Base-by-base conservation (phyloP, 2,797 vertebrate species). In the Mus spretus region DNA sequence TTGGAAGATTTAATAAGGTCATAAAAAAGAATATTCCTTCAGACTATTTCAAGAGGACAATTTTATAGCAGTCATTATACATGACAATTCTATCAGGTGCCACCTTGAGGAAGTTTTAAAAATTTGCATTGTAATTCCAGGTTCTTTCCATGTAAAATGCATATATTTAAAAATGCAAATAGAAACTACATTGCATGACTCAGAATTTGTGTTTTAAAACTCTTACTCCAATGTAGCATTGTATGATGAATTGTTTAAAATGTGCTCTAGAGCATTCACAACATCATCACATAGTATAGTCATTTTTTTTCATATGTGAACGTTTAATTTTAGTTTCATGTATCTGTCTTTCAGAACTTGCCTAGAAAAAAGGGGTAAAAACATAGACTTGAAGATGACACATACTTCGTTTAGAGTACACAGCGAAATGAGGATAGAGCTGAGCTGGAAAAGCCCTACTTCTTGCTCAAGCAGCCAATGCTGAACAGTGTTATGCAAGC, bases 271-370 rank as follows among this genome's bases (percentile, higher is more conserved):
- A 80, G n/a, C 13, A 83, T 53, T 90, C 50, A 65, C 34, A n/a
- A 77, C 63, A 81, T 4, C 1, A 65, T 93, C 17, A 81, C 89
- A 86, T 91, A 61, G 77, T 82, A 75, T 1, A 93, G 59, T 2
- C 15, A 89, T 44, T 93, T 96, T 78, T 94, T 97, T 84, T 24
- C 40, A 55, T 19, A 20, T 92, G 37, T 82, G 8, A 17, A 96
- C 87, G 0, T 53, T 19, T 3, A n/a, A 82, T 63, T 24, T 47
- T 15, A 20, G 72, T 91, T 94, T 77, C 5, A 53, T 83, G 10
- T 40, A 65, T 90, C 40, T 78, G 10, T 55, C 19, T 63, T 59
- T 65, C 28, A 75, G 26, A 83, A n/a, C 40, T 77, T 40, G 9
- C 24, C n/a, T 8, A 47, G 24, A 28, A 34, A 88, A 24, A 57